These are phyloP conservation scores for Cabera pusaria DNA, from an alignment of 2,888 invertebrate species.

Conservation along the genomic window DNA sequence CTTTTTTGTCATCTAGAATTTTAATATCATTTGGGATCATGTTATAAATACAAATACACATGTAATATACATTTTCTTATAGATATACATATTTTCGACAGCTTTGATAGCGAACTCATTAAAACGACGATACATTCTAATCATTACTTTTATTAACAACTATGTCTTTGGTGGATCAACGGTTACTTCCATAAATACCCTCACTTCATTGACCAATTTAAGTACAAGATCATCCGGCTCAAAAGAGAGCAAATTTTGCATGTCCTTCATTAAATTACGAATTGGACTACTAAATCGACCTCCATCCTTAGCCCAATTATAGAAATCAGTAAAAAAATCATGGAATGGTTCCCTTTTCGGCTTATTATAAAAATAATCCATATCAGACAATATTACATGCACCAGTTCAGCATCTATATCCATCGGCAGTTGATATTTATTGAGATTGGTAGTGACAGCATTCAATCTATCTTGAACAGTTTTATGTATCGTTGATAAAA, in stretches of 20 bases:
- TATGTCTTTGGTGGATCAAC: slow-evolving; percentile 52
- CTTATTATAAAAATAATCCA: slow-evolving; percentile 57
- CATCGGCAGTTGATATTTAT: slow-evolving; percentile 17
- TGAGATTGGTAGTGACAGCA: slow-evolving; percentile 18
- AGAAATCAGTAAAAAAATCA: slow-evolving; percentile 43
- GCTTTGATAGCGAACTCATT: too few relatives aligned
- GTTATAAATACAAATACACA: too few relatives aligned
- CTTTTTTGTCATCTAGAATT: too few relatives aligned
- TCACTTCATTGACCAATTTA: slow-evolving; percentile 54
- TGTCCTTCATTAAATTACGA: slow-evolving; percentile 39
- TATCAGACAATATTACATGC: slow-evolving; percentile 58
- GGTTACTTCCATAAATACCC: slow-evolving; percentile 58
- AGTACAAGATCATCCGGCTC: slow-evolving; percentile 40
- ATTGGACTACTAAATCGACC: slow-evolving; percentile 36
- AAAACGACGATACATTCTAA: too few relatives aligned
- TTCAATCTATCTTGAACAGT: slow-evolving; percentile 45
- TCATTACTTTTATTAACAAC: too few relatives aligned
- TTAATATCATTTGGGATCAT: too few relatives aligned
- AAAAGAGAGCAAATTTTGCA: slow-evolving; percentile 36
- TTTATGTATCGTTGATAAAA: slow-evolving; percentile 45
- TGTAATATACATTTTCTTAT: too few relatives aligned
- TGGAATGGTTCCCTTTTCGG: slow-evolving; percentile 46
- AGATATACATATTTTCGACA: too few relatives aligned
- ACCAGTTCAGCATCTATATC: slow-evolving; percentile 50
- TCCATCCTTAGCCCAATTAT: slow-evolving; percentile 40